phyloP scores from a whole-genome alignment of 2,888 invertebrate species.

The Macroteleia sp. region DNA sequence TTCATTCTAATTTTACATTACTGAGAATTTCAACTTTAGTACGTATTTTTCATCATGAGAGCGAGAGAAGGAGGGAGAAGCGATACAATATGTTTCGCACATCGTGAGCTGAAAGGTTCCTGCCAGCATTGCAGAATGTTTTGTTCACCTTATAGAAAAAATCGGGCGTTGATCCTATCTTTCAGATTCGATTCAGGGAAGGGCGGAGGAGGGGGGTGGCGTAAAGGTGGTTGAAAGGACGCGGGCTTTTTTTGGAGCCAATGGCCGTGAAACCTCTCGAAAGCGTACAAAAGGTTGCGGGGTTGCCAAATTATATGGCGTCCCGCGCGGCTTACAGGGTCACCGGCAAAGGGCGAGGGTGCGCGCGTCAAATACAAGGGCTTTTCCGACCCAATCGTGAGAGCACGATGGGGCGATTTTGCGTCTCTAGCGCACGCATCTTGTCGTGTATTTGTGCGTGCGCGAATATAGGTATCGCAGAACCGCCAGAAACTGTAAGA shows the following conservation, averaged over 20 bases:
- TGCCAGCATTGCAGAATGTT: background rate
- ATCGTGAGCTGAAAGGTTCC: too few relatives aligned
- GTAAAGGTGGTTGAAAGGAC: constrained; percentile 19
- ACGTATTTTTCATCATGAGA: too few relatives aligned
- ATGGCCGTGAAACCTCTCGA: constrained; percentile 49
- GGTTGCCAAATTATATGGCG: constrained; percentile 47
- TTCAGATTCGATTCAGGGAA: constrained; percentile 16
- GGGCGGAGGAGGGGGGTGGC: too few relatives aligned
- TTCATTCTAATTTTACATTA: too few relatives aligned
- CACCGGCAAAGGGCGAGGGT: constrained; percentile 25
- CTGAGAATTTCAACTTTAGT: too few relatives aligned
- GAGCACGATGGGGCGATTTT: too few relatives aligned
- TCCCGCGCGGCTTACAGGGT: constrained; percentile 17
- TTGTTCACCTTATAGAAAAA: constrained; percentile 14
- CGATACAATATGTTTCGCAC: too few relatives aligned
- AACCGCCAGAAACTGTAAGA: constrained; percentile 12
- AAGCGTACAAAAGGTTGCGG: constrained; percentile 51
- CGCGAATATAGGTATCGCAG: constrained; percentile 10
- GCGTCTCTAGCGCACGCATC: background rate
- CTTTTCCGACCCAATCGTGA: too few relatives aligned
- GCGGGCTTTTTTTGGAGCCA: constrained; percentile 30
- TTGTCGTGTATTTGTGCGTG: background rate
- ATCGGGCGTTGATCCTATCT: constrained; percentile 23
- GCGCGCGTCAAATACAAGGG: constrained; percentile 18
- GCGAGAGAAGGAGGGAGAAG: too few relatives aligned